Conservation (phyloP, 2,797 vertebrate genomes). For the Bufotes viridis region DNA sequence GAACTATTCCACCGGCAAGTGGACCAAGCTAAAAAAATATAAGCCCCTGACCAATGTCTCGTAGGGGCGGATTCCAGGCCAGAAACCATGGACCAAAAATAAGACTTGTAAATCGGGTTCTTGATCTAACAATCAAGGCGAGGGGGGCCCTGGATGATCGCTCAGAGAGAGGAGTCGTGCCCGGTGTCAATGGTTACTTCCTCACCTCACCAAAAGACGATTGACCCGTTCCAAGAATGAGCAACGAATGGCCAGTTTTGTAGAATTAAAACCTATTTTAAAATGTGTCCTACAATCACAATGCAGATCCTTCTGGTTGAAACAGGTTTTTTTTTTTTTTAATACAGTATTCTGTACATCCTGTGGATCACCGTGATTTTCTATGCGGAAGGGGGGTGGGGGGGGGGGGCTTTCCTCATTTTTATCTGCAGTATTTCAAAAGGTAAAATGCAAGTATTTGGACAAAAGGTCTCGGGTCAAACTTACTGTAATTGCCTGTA, state of each 20-base stretch:
- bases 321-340: constrained; percentile 11
- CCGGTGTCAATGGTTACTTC: neutral
- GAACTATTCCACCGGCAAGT: constrained; percentile 99
- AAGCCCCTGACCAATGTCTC: constrained; percentile 96
- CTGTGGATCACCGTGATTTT: constrained; percentile 33
- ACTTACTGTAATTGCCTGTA: constrained; percentile 3
- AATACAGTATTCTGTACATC: neutral
- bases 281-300: constrained; percentile 12
- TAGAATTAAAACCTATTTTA: constrained; percentile 40
- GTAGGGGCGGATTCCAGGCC: constrained; percentile 72
- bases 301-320: constrained; percentile 13
- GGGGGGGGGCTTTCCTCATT: neutral
- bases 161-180: neutral
- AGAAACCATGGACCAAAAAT: constrained; percentile 67
- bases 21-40: constrained; percentile 99
- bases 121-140: constrained; percentile 53
- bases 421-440: constrained; percentile 37
- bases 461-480: constrained; percentile 6
- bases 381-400: neutral
- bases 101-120: constrained; percentile 61
- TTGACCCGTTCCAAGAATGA: constrained; percentile 1
- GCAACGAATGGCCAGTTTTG: constrained; percentile 47
- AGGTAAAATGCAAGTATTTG: constrained; percentile 1
- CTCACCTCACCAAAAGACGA: neutral
- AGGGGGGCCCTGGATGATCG: constrained; percentile 49